Evolutionary conservation across 2,888 invertebrate species (phyloP).

Genomic region (Papilio protenor): DNA sequence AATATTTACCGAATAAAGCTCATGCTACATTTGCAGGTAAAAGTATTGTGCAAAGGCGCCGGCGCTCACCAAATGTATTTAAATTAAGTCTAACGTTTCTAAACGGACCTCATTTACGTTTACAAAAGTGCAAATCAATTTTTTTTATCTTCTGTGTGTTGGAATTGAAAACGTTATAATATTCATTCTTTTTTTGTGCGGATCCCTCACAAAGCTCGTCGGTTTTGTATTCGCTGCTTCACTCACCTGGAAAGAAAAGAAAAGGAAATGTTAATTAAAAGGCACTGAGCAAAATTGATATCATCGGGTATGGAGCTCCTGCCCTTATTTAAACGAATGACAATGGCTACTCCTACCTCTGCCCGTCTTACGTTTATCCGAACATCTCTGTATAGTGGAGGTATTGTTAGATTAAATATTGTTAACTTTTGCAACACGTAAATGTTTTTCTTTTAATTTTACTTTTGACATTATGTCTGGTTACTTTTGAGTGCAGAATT

Average conservation of each 20-base stretch:
- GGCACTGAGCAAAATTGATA: slow-evolving; percentile 81
- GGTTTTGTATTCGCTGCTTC: slow-evolving; percentile 76
- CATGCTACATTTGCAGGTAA: slow-evolving; percentile 20
- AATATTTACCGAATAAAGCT: slow-evolving; percentile 8
- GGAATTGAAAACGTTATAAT: slow-evolving; percentile 80
- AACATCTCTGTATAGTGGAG: slow-evolving; percentile 9
- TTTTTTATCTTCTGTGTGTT: slow-evolving; percentile 77
- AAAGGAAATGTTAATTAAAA: slow-evolving; percentile 84
- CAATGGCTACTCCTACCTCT: slow-evolving; percentile 61
- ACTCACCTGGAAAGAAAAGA: slow-evolving; percentile 84
- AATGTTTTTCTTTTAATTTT: neutral
- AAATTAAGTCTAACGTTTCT: slow-evolving; percentile 74
- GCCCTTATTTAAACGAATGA: slow-evolving; percentile 75
- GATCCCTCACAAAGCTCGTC: slow-evolving; percentile 70
- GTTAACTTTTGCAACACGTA: neutral
- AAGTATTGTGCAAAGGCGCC: slow-evolving; percentile 51
- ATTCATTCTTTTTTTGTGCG: slow-evolving; percentile 75
- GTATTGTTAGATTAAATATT: neutral
- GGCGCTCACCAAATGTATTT: slow-evolving; percentile 66
- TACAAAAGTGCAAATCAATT: slow-evolving; percentile 80
- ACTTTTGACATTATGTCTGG: neutral
- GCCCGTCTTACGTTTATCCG: slow-evolving; percentile 9
- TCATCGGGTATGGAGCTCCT: slow-evolving; percentile 72
- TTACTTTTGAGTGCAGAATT: neutral
- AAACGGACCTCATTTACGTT: slow-evolving; percentile 81